Percentiles rank a stretch among this genome's conserved stretches.
Evolutionary conservation across 2,113 vertebrate genomes (phyloP).

Genomic region (Phodopus roborovskii): DNA sequence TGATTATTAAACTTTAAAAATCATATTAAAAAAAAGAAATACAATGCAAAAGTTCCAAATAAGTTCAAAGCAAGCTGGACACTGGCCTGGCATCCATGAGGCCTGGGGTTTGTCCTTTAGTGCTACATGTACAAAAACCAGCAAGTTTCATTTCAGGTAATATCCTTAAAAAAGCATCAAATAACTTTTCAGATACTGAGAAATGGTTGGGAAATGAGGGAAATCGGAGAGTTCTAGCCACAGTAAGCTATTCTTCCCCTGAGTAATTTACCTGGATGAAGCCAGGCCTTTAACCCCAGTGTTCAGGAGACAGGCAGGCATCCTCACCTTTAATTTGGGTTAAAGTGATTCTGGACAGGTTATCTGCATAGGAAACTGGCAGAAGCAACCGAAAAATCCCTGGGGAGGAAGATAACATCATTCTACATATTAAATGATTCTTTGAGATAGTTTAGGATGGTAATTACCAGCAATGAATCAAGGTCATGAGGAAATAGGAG

Average conservation of each 20-base stretch:
- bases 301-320: background rate
- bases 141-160: background rate
- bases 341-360: background rate
- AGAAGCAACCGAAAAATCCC: background rate
- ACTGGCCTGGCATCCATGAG: background rate
- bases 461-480: background rate
- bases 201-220: background rate
- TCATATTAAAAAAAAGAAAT: too few species aligned
- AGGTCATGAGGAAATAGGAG: background rate
- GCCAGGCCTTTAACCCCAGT: too few species aligned
- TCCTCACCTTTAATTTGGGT: background rate
- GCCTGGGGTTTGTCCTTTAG: background rate
- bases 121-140: background rate
- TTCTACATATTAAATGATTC: background rate
- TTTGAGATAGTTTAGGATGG: background rate
- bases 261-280: background rate
- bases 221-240: background rate
- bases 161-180: background rate
- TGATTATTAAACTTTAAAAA: too few species aligned
- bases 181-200: background rate
- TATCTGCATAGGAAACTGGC: background rate
- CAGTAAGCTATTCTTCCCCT: background rate
- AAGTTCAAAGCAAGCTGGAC: background rate
- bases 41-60: background rate
- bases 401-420: background rate